Evolutionary conservation across 2,113 vertebrate species (phyloP).

Genomic region (Cyanistes caeruleus): DNA sequence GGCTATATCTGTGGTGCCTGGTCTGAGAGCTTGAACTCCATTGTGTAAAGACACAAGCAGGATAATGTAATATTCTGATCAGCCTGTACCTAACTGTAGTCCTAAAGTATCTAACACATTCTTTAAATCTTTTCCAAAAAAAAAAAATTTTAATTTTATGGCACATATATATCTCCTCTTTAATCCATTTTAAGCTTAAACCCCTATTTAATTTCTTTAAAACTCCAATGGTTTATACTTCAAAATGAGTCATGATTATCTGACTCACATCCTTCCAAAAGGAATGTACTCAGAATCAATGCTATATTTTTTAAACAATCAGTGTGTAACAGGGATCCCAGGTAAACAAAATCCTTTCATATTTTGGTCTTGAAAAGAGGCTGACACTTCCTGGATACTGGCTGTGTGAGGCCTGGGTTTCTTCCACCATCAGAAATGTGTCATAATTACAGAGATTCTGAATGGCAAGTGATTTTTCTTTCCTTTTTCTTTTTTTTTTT

Average conservation of each 20-base stretch:
- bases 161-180: not conserved
- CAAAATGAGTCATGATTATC: constrained; percentile 34
- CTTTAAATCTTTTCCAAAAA: constrained; percentile 2
- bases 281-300: not conserved
- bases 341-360: not conserved
- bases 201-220: constrained; percentile 8
- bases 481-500: not conserved
- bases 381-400: not conserved
- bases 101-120: not conserved
- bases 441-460: not conserved
- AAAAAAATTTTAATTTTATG: constrained; percentile 5
- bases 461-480: not conserved
- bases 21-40: not conserved
- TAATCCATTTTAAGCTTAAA: constrained; percentile 62
- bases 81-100: not conserved
- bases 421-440: not conserved
- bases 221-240: constrained; percentile 20
- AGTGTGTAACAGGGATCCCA: not conserved
- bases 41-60: not conserved
- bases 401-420: not conserved
- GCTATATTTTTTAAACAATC: not conserved
- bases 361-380: not conserved
- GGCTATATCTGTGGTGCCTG: not conserved
- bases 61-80: not conserved
- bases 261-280: constrained; percentile 50